These are phyloP conservation scores for Stegana nigrithorax DNA, from an alignment of 2,888 invertebrate genomes.

Conservation along the genomic window DNA sequence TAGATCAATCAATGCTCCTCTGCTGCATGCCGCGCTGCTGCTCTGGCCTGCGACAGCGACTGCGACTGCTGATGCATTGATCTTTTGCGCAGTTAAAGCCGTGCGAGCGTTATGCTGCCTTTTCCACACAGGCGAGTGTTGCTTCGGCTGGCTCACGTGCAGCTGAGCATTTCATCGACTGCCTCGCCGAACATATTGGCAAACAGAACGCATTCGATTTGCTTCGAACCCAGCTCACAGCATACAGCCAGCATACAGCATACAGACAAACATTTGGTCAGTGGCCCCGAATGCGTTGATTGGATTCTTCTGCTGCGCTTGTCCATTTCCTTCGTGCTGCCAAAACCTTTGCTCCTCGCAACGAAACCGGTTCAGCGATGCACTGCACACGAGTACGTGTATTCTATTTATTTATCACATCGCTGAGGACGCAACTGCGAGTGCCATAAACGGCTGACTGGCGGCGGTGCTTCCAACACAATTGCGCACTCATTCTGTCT, in stretches of 20 bases:
- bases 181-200: neutral
- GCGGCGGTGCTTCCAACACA: neutral
- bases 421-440: neutral
- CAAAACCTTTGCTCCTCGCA: too few species aligned
- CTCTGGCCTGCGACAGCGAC: neutral
- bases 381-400: too few species aligned
- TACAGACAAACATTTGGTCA: constrained; percentile 1
- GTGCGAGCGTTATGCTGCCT: too few species aligned
- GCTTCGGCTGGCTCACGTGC: neutral
- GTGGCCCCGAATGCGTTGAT: constrained; percentile 1
- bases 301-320: constrained; percentile 1
- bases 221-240: neutral
- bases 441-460: constrained; percentile 1
- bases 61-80: neutral
- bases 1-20: constrained; percentile 52
- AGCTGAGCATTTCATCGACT: neutral
- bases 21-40: neutral
- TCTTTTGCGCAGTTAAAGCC: neutral
- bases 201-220: constrained; percentile 12
- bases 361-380: constrained; percentile 3
- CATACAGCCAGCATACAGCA: neutral
- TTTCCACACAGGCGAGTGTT: neutral
- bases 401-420: constrained; percentile 15
- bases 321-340: too few species aligned
- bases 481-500: neutral